These are phyloP conservation scores for Ferdinandea cuprea DNA, from an alignment of 2,888 invertebrate species.

Conservation along the genomic window DNA sequence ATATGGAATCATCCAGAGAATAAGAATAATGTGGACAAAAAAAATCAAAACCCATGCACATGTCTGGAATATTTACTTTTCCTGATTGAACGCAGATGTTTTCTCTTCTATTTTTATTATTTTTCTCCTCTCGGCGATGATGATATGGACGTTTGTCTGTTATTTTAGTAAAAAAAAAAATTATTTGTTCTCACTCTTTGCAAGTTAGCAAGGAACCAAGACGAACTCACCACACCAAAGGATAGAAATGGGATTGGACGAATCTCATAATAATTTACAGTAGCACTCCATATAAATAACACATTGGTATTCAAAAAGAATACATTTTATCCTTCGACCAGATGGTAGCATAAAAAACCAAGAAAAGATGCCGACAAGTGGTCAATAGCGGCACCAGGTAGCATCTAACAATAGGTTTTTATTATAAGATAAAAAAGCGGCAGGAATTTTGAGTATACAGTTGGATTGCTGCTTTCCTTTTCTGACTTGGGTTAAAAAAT, in stretches of 20 bases:
- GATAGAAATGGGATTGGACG: slow-evolving; percentile 25
- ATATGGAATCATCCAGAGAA: slow-evolving; percentile 22
- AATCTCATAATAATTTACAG: neutral
- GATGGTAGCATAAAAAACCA: neutral
- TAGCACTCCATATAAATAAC: slow-evolving; percentile 18
- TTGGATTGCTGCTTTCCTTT: no score
- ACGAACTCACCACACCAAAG: neutral
- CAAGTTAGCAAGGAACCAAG: slow-evolving; percentile 8
- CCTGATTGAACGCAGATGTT: slow-evolving; percentile 72
- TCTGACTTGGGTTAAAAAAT: no score
- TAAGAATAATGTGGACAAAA: slow-evolving; percentile 11
- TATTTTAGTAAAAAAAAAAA: slow-evolving; percentile 31
- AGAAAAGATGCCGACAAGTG: slow-evolving; percentile 8
- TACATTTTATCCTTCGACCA: slow-evolving; percentile 16
- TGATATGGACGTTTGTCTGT: slow-evolving; percentile 18
- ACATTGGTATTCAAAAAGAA: slow-evolving; percentile 14
- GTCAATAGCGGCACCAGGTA: neutral
- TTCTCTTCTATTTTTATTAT: slow-evolving; percentile 67
- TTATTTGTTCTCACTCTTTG: slow-evolving; percentile 27
- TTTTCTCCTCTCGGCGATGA: neutral
- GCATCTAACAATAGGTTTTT: neutral
- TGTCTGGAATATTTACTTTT: slow-evolving; percentile 67
- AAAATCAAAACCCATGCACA: slow-evolving; percentile 24
- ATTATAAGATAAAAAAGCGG: neutral
- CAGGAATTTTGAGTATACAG: no score